A percentile compares a stretch with the other conserved stretches of the same genome.
Evolutionary conservation across 2,797 vertebrate species (phyloP).

Genomic region (Peromyscus eremicus): DNA sequence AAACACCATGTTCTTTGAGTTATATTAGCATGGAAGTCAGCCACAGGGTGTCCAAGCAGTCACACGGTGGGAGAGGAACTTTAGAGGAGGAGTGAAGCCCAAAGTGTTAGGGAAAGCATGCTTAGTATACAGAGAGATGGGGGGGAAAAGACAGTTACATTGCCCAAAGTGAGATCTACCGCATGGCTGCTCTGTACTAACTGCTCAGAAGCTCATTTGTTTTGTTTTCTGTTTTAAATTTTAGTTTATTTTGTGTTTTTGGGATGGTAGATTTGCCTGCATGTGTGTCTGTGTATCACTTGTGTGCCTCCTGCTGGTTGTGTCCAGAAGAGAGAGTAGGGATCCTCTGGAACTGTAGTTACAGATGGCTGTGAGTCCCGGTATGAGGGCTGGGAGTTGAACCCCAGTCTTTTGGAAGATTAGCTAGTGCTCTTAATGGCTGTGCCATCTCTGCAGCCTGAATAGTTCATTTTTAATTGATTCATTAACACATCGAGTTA

Average conservation of each 20-base stretch:
- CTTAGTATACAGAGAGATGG: not conserved
- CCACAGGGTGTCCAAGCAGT: not conserved
- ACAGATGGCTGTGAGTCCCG: not conserved
- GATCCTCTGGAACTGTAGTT: not conserved
- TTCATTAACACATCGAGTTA: not conserved
- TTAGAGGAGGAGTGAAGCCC: not conserved
- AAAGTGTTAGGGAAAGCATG: not conserved
- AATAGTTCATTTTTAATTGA: conserved; percentile 15
- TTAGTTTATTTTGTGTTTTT: not conserved
- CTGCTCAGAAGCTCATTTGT: not conserved
- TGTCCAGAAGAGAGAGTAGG: not conserved
- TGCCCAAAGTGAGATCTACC: not conserved
- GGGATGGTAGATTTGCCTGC: not conserved
- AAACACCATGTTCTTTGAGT: not conserved
- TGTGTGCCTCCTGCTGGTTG: not conserved
- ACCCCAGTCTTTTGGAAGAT: not conserved
- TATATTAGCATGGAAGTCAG: not conserved
- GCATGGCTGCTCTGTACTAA: not conserved
- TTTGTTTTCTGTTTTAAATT: not conserved
- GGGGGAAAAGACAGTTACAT: not conserved
- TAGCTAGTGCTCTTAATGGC: not conserved
- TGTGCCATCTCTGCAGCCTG: not conserved
- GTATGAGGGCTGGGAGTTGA: not conserved
- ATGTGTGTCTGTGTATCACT: not conserved
- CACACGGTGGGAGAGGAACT: not conserved